Base-by-base conservation (phyloP, 2,888 invertebrate genomes). In the Apomyelois bistriatella region DNA sequence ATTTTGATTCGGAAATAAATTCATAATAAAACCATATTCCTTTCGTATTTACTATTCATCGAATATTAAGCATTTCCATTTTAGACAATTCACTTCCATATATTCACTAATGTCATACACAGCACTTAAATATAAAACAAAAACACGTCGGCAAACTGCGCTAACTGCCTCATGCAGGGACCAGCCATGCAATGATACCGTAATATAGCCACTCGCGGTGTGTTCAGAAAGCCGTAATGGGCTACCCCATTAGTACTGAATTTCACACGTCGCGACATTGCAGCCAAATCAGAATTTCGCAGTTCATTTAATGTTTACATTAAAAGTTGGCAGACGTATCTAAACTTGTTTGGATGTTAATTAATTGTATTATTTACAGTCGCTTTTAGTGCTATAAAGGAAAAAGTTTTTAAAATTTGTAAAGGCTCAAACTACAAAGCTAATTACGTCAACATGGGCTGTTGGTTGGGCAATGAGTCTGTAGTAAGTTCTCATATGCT, bases 201-300 rank as follows among this genome's bases (percentile, higher is more conserved):
- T 46, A 32, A 46, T 46, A 46, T 10, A 46, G 35, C 46, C 16
- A 32, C 30, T 46, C 32, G n/a, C 9, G 7, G 13, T 9, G 32
- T 15, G n/a, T 10, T 15, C 32, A 4, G 6, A 46, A 10, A 46
- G 46, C 46, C 46, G 8, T 35, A 46, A 32, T 32, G 46, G 46
- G 28, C 15, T 10, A 4, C 10, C 32, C 46, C 46, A 46, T 46
- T 32, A 46, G 46, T 46, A 13, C 46, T 16, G 30, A 46, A 46
- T 46, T 46, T 46, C 46, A 46, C 46, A 46, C 46, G 46, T 10
- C 43, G 28, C 32, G 32, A 13, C 16, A 46, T 16, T 16, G 32
- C 16, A 1, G 15, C 16, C 46, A 46, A 46, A 40, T 16, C 13
- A 32, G 30, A 8, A 46, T 46, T 46, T 28, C 13, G 10, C 32